Conservation (phyloP, 1,140 invertebrate genomes). For the Hestina assimilis region DNA sequence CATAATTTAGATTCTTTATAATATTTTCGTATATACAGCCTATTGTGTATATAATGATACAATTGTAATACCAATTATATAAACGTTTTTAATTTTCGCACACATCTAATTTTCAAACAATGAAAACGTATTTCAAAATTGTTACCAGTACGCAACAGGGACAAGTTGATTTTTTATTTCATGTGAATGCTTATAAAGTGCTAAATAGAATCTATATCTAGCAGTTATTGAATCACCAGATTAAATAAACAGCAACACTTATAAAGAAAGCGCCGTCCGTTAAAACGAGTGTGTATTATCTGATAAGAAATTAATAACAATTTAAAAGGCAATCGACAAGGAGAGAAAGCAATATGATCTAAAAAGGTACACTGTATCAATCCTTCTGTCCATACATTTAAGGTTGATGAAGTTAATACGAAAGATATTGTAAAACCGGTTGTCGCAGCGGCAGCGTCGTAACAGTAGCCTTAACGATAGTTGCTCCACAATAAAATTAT, state of each 20-base stretch:
- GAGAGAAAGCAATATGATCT: constrained; percentile 47
- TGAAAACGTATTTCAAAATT: too few species aligned
- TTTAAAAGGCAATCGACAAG: constrained; percentile 44
- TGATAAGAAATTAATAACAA: constrained; percentile 40
- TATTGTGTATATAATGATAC: too few species aligned
- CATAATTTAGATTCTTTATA: background rate
- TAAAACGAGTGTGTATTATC: constrained; percentile 18
- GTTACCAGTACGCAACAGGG: too few species aligned
- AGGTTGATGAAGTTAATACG: constrained; percentile 48
- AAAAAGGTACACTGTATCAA: constrained; percentile 12
- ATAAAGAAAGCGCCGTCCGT: background rate
- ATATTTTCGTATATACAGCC: background rate
- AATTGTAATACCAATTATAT: too few species aligned
- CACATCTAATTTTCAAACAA: too few species aligned
- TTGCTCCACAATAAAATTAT: constrained; percentile 60
- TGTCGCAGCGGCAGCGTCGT: constrained; percentile 40
- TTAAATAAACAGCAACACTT: too few species aligned
- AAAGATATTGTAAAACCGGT: constrained; percentile 58
- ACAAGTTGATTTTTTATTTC: too few species aligned
- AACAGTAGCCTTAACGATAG: constrained; percentile 70
- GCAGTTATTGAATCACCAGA: too few species aligned
- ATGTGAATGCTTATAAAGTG: too few species aligned
- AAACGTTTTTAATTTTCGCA: too few species aligned
- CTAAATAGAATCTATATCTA: too few species aligned
- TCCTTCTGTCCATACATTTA: constrained; percentile 19